A percentile compares a stretch with the other conserved stretches of the same genome.
These are phyloP conservation scores for Cygnus buccinator DNA, from an alignment of 2,113 vertebrate species.

Conservation along the genomic window DNA sequence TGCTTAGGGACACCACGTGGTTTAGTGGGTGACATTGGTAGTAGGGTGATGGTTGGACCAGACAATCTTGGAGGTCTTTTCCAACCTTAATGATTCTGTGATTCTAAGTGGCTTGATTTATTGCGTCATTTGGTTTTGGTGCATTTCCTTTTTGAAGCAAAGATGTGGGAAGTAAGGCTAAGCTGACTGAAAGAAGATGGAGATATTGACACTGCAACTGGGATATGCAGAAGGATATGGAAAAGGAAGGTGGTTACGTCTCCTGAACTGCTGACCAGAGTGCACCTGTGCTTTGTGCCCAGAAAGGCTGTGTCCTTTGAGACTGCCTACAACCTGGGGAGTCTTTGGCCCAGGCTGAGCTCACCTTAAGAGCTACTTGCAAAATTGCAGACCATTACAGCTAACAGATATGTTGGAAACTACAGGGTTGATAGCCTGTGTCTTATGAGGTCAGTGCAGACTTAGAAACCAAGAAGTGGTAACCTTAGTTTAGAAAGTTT, in stretches of 20 bases:
- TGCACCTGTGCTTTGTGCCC: not conserved
- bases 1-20: too few relatives aligned
- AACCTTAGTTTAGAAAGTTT: not conserved
- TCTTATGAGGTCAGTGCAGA: fast-evolving
- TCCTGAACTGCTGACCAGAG: not conserved
- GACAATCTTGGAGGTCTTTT: too few relatives aligned
- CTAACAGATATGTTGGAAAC: not conserved
- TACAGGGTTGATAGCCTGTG: not conserved
- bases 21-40: too few relatives aligned
- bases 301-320: not conserved
- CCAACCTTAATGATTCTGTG: too few relatives aligned
- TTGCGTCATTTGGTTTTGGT: not conserved
- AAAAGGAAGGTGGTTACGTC: not conserved
- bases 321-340: not conserved
- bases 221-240: not conserved
- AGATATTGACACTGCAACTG: not conserved
- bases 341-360: not conserved
- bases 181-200: not conserved
- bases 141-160: not conserved
- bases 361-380: not conserved
- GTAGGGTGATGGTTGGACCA: too few relatives aligned
- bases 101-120: not conserved
- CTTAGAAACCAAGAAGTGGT: not conserved
- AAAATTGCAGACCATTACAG: not conserved
- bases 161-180: not conserved